phyloP scores from a whole-genome alignment of 2,113 vertebrate species.

The Hyaena hyaena region DNA sequence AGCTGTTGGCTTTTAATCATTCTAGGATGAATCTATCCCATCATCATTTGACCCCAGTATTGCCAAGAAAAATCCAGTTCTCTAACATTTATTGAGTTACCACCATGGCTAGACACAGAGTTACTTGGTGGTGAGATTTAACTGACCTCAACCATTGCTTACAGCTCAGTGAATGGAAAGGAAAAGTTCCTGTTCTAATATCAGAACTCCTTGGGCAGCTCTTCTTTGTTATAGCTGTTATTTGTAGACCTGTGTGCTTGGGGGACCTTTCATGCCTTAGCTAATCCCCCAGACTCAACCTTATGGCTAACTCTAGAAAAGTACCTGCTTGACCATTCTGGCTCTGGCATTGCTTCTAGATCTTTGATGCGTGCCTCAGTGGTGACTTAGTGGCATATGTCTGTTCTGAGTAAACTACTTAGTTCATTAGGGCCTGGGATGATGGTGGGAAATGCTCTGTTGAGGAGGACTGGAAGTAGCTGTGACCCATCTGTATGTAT shows the following conservation, averaged over 20 bases:
- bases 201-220: neutral
- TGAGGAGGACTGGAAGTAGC: neutral
- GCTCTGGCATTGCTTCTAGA: neutral
- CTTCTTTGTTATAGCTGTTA: neutral
- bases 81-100: neutral
- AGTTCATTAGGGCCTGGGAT: neutral
- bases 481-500: neutral
- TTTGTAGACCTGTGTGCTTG: neutral
- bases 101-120: neutral
- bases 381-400: neutral
- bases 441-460: neutral
- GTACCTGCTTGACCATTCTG: neutral
- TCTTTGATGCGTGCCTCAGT: neutral
- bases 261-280: neutral
- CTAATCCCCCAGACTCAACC: neutral
- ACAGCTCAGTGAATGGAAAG: neutral
- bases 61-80: neutral
- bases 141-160: neutral
- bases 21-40: neutral
- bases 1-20: neutral
- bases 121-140: neutral
- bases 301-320: neutral
- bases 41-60: neutral
- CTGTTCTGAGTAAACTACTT: neutral
- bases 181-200: neutral